Evolutionary conservation across 2,113 vertebrate genomes (phyloP).

Genomic region (Rhinolophus ferrumequinum): DNA sequence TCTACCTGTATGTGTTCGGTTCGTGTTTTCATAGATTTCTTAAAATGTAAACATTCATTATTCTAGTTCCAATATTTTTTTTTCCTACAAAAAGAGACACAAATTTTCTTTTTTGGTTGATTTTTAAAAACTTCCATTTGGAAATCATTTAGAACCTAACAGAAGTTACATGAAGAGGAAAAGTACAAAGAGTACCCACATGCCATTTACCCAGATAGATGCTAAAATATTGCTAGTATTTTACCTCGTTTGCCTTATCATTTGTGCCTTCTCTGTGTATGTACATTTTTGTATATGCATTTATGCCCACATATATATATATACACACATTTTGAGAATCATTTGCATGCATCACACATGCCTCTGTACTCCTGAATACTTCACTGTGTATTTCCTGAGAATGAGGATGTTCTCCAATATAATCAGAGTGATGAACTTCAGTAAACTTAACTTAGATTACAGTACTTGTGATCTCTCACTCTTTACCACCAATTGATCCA

Average conservation of each 20-base stretch:
- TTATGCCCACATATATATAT: background rate
- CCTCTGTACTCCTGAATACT: background rate
- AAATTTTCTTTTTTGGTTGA: background rate
- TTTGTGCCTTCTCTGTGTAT: background rate
- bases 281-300: background rate
- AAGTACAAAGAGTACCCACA: background rate
- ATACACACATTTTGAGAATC: background rate
- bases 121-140: constrained; percentile 22
- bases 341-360: background rate
- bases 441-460: background rate
- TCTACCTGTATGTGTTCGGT: background rate
- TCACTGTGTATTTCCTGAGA: background rate
- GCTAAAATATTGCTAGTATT: background rate
- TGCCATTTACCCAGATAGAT: background rate
- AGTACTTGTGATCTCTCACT: background rate
- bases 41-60: constrained; percentile 34
- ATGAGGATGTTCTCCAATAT: background rate
- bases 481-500: background rate
- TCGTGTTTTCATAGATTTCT: background rate
- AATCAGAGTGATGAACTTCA: background rate
- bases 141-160: constrained; percentile 43
- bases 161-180: background rate
- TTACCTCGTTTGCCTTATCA: background rate
- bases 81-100: background rate
- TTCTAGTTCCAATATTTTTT: background rate